Base-by-base conservation (phyloP, 2,113 vertebrate genomes). In the Coreoperca whiteheadi region DNA sequence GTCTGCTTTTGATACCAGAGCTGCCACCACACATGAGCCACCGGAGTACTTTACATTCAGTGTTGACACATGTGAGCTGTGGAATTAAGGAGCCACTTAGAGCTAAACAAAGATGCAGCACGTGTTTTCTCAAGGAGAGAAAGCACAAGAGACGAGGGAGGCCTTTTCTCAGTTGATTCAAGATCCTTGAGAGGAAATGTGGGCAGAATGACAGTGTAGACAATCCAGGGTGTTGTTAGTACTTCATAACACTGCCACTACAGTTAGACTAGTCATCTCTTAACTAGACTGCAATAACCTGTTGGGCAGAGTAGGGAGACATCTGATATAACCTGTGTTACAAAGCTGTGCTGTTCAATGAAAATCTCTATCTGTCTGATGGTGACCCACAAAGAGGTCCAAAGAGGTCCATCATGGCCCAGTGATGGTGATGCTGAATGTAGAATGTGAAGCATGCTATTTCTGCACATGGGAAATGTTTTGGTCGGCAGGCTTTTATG, bases 41-140 rank as follows among this genome's bases (percentile, higher is more conserved):
- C 46, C 61, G 43, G 41, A 74, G 77, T 56, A 60, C 69, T 73
- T 82, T 32, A 39, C 65, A 79, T 78, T 82, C 84, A 65, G 77
- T 39, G 85, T 39, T 67, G 84, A 93, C 94, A 94, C 92, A 91
- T 94, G 95, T 85, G 82, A 83, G 83, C 50, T 4, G 74, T 30
- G 86, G 92, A 90, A 80, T 94, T 94, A 92, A 91, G 83, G 82
- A 92, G 87, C 84, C 87, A 81, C 86, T 92, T 75, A 68, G 64
- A 79, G 89, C 79, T 77, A 82, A 81, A 89, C 82, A 86, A 84
- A 74, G 84, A 80, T 3, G 46, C 78, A 65, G 82, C 93, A 93
- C 90, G 86, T 93, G 92, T 90, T 88, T 84, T 80, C 64, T 86
- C 83, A 89, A 87, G 85, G 90, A 91, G 87, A 91, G 85, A 88